Evolutionary conservation across 2,888 invertebrate species (phyloP).

Genomic region (Dendrolimus pini): DNA sequence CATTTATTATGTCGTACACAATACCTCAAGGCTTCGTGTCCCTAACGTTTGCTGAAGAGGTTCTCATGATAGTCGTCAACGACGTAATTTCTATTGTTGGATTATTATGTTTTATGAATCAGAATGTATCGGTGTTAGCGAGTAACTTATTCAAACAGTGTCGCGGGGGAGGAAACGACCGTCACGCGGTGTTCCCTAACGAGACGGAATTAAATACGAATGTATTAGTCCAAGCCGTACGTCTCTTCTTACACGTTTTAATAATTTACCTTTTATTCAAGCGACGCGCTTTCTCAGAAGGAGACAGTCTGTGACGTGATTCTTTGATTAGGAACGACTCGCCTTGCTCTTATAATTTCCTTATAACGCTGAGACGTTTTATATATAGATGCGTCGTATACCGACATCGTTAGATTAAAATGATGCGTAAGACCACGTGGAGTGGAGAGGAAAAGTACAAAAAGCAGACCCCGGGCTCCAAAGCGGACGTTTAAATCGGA

Average conservation of each 20-base stretch:
- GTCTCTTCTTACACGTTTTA: conserved; percentile 50
- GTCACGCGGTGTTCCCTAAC: conserved; percentile 53
- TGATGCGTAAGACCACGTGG: too few relatives aligned
- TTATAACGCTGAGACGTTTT: conserved; percentile 5
- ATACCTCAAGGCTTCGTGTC: too few relatives aligned
- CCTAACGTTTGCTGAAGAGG: too few relatives aligned
- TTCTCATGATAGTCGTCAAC: not conserved
- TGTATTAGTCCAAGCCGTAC: conserved; percentile 39
- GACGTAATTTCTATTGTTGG: not conserved
- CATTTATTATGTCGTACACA: too few relatives aligned
- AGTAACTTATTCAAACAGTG: conserved; percentile 53
- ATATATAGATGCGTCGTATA: too few relatives aligned
- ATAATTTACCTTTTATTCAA: conserved; percentile 51
- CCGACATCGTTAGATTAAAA: too few relatives aligned
- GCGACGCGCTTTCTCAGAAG: conserved; percentile 51
- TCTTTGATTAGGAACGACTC: conserved; percentile 53
- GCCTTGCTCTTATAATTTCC: conserved; percentile 34
- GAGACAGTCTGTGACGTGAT: conserved; percentile 41
- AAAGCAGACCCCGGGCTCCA: too few relatives aligned
- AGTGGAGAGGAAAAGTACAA: too few relatives aligned
- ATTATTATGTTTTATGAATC: conserved; percentile 14
- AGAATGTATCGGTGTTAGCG: conserved; percentile 26
- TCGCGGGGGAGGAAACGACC: conserved; percentile 56
- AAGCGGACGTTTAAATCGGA: too few relatives aligned
- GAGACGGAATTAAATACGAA: conserved; percentile 68